Conservation (phyloP, 2,113 vertebrate genomes). For the Ageneiosus marmoratus region DNA sequence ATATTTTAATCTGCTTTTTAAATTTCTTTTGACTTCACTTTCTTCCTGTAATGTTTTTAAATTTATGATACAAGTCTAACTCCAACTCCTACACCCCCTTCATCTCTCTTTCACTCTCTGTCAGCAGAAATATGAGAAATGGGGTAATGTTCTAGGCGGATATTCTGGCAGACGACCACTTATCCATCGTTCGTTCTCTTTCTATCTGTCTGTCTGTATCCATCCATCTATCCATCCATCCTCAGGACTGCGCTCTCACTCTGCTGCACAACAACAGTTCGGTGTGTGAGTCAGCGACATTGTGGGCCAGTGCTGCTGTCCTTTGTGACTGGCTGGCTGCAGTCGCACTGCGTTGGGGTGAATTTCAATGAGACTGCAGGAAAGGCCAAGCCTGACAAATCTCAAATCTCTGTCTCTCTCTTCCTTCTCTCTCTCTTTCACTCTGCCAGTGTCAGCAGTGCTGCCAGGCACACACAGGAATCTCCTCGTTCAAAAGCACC, state of each 20-base stretch:
- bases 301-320: conserved; percentile 38
- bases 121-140: conserved; percentile 37
- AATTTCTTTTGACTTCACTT: background rate
- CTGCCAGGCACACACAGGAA: conserved; percentile 19
- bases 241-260: conserved; percentile 43
- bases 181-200: conserved; percentile 23
- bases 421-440: background rate
- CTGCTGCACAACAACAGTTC: conserved; percentile 42
- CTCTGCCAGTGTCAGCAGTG: conserved; percentile 35
- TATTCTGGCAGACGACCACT: conserved; percentile 27
- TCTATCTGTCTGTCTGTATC: conserved; percentile 17
- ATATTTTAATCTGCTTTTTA: no score
- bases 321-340: conserved; percentile 51
- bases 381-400: conserved; percentile 34
- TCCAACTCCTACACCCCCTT: background rate
- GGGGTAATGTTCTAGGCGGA: conserved; percentile 30
- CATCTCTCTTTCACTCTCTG: background rate
- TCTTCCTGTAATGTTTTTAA: background rate
- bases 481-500: conserved; percentile 18
- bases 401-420: background rate
- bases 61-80: background rate
- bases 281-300: conserved; percentile 52
- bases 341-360: conserved; percentile 58
- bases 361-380: conserved; percentile 64
- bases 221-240: conserved; percentile 24